Evolutionary conservation across 2,888 invertebrate genomes (phyloP).

Genomic region (Papilio demoleus): DNA sequence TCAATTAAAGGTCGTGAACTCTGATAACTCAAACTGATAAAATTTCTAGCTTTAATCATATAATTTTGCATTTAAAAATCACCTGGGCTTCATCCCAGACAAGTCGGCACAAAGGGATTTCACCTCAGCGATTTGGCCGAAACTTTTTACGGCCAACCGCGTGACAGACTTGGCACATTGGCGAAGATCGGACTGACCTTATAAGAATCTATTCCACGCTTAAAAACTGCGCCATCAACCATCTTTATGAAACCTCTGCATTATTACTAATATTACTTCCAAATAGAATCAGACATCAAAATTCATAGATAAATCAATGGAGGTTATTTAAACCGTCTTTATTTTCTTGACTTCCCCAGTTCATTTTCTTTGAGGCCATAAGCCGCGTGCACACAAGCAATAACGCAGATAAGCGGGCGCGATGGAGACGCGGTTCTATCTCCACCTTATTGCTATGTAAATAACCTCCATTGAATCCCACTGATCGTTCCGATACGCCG

Average conservation of each 20-base stretch:
- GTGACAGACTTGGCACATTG: too few relatives aligned
- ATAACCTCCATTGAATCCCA: slow-evolving; percentile 77
- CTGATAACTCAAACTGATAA: background rate
- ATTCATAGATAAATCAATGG: slow-evolving; percentile 64
- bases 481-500: slow-evolving; percentile 72
- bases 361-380: slow-evolving; percentile 75
- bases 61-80: too few relatives aligned
- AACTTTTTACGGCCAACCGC: too few relatives aligned
- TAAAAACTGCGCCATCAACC: too few relatives aligned
- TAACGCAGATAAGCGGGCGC: slow-evolving; percentile 72
- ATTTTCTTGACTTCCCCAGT: slow-evolving; percentile 63
- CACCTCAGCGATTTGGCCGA: too few relatives aligned
- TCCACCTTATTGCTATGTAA: slow-evolving; percentile 79
- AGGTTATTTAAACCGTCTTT: slow-evolving; percentile 72
- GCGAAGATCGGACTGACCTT: too few relatives aligned
- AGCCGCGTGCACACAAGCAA: slow-evolving; percentile 77
- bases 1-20: slow-evolving; percentile 7
- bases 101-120: too few relatives aligned
- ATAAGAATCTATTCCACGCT: too few relatives aligned
- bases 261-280: background rate
- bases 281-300: slow-evolving; percentile 46
- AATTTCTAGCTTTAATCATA: background rate
- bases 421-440: slow-evolving; percentile 68
- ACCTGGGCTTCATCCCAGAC: too few relatives aligned
- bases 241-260: too few relatives aligned